Percentiles rank a stretch among this genome's conserved stretches.
These are phyloP conservation scores for Rhinoderma darwinii DNA, from an alignment of 2,113 vertebrate genomes.

Conservation along the genomic window DNA sequence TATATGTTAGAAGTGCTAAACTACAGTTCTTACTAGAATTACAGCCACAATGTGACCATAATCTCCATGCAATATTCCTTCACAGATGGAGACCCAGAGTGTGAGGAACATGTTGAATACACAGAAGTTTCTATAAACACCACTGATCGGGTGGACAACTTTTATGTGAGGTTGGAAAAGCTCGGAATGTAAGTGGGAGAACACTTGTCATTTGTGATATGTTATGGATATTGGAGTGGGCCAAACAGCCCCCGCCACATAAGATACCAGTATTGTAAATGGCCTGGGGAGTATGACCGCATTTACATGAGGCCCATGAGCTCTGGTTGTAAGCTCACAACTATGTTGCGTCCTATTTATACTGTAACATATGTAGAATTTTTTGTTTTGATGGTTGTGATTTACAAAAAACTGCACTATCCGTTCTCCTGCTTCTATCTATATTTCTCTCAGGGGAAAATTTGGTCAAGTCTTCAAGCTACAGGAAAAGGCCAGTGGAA, in stretches of 20 bases:
- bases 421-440: background rate
- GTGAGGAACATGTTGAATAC: constrained; percentile 63
- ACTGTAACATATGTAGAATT: background rate
- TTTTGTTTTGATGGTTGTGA: background rate
- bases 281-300: no score
- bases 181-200: constrained; percentile 80
- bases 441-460: constrained; percentile 73
- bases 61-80: background rate
- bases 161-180: constrained; percentile 79
- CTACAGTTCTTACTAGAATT: no score
- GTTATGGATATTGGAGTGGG: background rate
- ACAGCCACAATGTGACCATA: background rate
- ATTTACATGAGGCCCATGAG: no score
- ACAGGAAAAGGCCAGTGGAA: constrained; percentile 76
- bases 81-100: constrained; percentile 62
- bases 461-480: constrained; percentile 81
- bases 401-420: background rate
- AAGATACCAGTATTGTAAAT: background rate
- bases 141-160: constrained; percentile 70
- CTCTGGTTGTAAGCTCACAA: no score
- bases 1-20: no score
- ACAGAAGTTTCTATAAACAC: constrained; percentile 71
- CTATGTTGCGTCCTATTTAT: no score
- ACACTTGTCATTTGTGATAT: background rate
- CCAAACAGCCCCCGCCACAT: background rate